Conservation (phyloP, 2,797 vertebrate species). For the Synaphobranchus kaupii region DNA sequence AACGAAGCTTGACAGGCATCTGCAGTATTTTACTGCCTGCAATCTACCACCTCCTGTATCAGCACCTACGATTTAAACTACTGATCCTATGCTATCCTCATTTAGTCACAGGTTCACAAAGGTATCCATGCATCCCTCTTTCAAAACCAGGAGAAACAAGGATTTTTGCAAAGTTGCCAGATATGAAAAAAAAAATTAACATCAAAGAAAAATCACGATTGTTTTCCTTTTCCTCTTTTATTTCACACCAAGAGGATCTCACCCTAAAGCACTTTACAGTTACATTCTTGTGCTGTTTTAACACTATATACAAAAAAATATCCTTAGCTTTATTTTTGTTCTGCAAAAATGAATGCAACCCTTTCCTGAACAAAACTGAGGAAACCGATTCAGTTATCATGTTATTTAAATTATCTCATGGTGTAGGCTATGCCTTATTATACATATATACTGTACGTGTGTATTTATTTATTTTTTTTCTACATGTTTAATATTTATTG, state of each 20-base stretch:
- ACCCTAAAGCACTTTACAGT: slow-evolving; percentile 49
- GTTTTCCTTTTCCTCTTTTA: slow-evolving; percentile 35
- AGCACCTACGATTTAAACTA: slow-evolving; percentile 59
- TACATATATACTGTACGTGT: slow-evolving; percentile 32
- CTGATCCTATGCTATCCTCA: slow-evolving; percentile 67
- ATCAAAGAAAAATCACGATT: slow-evolving; percentile 52
- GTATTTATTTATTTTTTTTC: slow-evolving; percentile 51
- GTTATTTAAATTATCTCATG: slow-evolving; percentile 36
- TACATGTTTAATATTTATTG: slow-evolving; percentile 36
- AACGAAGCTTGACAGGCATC: slow-evolving; percentile 64
- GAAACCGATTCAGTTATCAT: slow-evolving; percentile 39
- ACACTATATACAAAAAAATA: neutral
- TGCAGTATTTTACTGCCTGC: slow-evolving; percentile 60
- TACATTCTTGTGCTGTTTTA: slow-evolving; percentile 35
- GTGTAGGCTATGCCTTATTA: neutral
- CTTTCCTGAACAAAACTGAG: neutral
- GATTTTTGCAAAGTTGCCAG: slow-evolving; percentile 71
- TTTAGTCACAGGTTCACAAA: slow-evolving; percentile 71
- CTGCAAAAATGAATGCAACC: slow-evolving; percentile 18
- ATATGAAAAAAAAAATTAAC: slow-evolving; percentile 53
- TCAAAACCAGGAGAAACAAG: slow-evolving; percentile 82
- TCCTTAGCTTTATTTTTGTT: slow-evolving; percentile 15
- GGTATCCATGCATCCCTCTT: slow-evolving; percentile 73
- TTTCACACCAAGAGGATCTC: slow-evolving; percentile 44
- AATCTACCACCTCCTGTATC: slow-evolving; percentile 63